Conservation (phyloP, 2,888 invertebrate genomes). For the Nomada lathburiana region DNA sequence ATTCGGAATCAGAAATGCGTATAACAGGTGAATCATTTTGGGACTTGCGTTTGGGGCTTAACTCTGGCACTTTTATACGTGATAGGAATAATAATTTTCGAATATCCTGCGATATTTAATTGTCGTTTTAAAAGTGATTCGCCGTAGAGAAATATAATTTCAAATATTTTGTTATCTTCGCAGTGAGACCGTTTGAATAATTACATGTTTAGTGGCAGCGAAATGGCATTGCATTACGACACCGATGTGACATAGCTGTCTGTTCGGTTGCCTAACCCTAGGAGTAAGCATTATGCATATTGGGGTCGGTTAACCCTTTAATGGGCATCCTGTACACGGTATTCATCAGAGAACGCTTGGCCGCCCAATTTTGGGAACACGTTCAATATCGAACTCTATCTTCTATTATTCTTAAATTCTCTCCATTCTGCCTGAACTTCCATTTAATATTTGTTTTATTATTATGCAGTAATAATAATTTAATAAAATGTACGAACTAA, state of each 20-base stretch:
- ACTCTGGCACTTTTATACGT: too few relatives aligned
- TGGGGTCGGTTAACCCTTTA: conserved; percentile 72
- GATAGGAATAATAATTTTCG: too few relatives aligned
- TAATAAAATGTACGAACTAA: not conserved
- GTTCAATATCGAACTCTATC: conserved; percentile 5
- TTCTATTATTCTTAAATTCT: not conserved
- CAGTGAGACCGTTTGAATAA: not conserved
- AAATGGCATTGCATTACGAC: conserved; percentile 54
- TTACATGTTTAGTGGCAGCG: conserved; percentile 10
- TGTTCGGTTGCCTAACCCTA: conserved; percentile 66
- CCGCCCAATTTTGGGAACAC: conserved; percentile 73
- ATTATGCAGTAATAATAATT: not conserved
- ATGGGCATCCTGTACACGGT: conserved; percentile 35
- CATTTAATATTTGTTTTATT: not conserved
- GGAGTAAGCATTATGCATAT: conserved; percentile 73
- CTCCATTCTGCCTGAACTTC: not conserved
- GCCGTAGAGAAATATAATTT: not conserved
- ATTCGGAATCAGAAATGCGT: too few relatives aligned
- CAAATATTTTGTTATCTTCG: conserved; percentile 4
- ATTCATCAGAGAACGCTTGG: conserved; percentile 72
- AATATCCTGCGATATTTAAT: not conserved
- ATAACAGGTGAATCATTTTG: too few relatives aligned
- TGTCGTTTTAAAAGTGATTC: not conserved
- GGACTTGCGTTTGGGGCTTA: too few relatives aligned
- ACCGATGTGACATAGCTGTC: conserved; percentile 54